phyloP scores from a whole-genome alignment of 2,113 vertebrate genomes.

The Rhea americana region DNA sequence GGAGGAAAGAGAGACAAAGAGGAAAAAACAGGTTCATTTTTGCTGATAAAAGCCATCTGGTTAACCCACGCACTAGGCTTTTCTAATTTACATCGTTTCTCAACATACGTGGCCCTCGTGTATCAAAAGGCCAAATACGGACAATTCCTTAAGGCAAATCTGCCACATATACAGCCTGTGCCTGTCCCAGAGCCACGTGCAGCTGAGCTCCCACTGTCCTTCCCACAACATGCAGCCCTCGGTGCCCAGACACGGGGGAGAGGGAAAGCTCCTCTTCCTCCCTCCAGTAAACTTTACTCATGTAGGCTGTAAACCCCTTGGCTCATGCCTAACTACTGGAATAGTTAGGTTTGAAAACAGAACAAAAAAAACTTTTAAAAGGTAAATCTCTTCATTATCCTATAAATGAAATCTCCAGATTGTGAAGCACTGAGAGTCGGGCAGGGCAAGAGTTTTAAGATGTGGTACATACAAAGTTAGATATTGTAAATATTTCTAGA shows the following conservation, averaged over 20 bases:
- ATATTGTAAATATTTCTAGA: background rate
- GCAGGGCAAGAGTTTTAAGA: background rate
- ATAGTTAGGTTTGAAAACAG: slow-evolving; percentile 36
- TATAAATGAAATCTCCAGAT: slow-evolving; percentile 32
- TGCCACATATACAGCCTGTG: background rate
- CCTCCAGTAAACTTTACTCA: background rate
- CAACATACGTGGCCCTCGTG: background rate
- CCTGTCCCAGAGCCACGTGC: background rate
- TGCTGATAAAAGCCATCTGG: slow-evolving; percentile 29
- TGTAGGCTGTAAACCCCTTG: background rate
- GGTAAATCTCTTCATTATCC: slow-evolving; percentile 56
- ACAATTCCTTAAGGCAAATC: background rate
- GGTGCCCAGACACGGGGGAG: background rate
- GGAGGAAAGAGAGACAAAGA: background rate
- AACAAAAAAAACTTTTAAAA: slow-evolving; percentile 29
- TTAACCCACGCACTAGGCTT: background rate
- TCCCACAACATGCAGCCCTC: background rate
- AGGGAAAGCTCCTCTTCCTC: background rate
- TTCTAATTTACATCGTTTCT: background rate
- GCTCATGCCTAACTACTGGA: slow-evolving; percentile 24
- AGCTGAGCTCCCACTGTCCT: background rate
- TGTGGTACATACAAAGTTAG: background rate
- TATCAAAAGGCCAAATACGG: background rate
- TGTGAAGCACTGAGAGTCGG: background rate
- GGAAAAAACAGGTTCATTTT: slow-evolving; percentile 12